Evolutionary conservation across 2,113 vertebrate genomes (phyloP), one percentile per base, ranked within the genome.

Genomic region (Eudyptes chrysolophus): DNA sequence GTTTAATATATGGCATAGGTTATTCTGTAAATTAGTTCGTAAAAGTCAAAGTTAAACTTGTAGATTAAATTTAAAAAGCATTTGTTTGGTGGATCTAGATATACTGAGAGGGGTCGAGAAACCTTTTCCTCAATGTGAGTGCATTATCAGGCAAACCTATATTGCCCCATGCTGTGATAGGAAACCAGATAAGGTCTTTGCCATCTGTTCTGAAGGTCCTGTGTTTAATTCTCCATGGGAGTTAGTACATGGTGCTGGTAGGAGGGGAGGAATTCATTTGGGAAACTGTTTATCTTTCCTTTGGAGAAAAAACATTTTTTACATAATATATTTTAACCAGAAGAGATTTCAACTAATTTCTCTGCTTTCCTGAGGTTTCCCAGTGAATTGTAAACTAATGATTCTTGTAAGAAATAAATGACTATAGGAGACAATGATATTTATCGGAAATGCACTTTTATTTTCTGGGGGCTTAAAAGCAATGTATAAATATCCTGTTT

Each of bases 201-300:
- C 97, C 98, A 97, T 98, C 97, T 98, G 98, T 96, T 96, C 94
- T 79, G 66, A 72, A 96, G 95, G 96, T 94, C 84, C 91, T 57
- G 93, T 97, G 94, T 97, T 98, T 97, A 97, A 97, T 96, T 97
- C 97, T 97, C 98, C 92, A 15, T 84, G 84, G 96, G 96, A 97
- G 94, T 86, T 46, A 80, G 68, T 84, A 55, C 62, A 92, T 60
- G 34, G 82, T 80, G 83, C 72, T 93, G 55, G 93, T 85, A 58
- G 86, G 90, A 86, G 95, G 51, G 66, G 38, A 95, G 66, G 76
- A 85, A 84, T 72, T 57, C 40, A 86, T 93, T 96, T 93, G 80
- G 93, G 93, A 91, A 92, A 84, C 66, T 76, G 42, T 57, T 96
- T 94, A 72, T 93, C 71, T 95, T 96, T 94, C 62, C 74, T 89